Evolutionary conservation across 2,888 invertebrate species (phyloP).

Genomic region (Cheilosia vulpina): DNA sequence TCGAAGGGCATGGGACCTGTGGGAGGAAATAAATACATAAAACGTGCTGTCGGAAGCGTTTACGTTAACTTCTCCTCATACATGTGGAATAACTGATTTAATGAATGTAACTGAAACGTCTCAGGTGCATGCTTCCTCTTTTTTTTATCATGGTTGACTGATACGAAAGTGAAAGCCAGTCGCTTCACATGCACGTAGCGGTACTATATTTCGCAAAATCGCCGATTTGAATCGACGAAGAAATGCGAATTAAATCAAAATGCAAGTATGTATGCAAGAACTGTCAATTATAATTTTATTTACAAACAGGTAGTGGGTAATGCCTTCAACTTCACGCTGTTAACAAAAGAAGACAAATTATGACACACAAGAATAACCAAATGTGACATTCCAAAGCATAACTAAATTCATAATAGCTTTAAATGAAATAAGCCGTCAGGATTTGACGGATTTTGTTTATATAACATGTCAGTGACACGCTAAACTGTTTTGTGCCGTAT

Average conservation of each 20-base stretch:
- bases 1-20: neutral
- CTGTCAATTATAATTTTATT: neutral
- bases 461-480: too few species aligned
- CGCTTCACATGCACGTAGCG: conserved; percentile 40
- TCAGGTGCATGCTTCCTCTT: conserved; percentile 55
- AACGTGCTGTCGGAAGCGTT: conserved; percentile 43
- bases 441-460: too few species aligned
- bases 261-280: neutral
- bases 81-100: conserved; percentile 27
- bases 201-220: conserved; percentile 26
- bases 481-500: too few species aligned
- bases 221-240: conserved; percentile 24
- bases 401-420: too few species aligned
- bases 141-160: conserved; percentile 55
- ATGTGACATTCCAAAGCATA: too few species aligned
- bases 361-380: too few species aligned
- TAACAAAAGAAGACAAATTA: too few species aligned
- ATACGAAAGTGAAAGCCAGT: conserved; percentile 63
- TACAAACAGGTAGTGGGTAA: too few species aligned
- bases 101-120: conserved; percentile 21
- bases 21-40: conserved; percentile 25
- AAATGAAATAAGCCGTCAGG: too few species aligned
- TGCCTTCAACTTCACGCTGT: too few species aligned
- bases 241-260: neutral
- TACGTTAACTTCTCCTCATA: neutral